These are phyloP conservation scores for Lithobates pipiens DNA, from an alignment of 2,797 vertebrate genomes.

Conservation along the genomic window DNA sequence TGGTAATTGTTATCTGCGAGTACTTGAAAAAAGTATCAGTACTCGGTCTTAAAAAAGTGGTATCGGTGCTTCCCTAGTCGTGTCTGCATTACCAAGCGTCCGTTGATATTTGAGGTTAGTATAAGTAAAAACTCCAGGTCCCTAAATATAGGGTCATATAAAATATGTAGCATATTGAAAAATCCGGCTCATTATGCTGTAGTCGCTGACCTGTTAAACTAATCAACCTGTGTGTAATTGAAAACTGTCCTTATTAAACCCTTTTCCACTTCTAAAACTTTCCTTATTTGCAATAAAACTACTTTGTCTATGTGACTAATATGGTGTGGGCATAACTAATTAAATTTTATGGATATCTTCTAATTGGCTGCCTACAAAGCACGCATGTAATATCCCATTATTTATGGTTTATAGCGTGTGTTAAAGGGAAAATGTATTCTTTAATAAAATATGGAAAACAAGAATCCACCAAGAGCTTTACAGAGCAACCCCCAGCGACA, in stretches of 20 bases:
- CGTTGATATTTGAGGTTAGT: too few species aligned
- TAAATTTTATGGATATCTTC: not conserved
- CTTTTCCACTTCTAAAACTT: slow-evolving; percentile 2
- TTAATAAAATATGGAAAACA: not conserved
- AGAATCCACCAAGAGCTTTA: too few species aligned
- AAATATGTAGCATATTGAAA: not conserved
- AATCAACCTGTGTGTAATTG: not conserved
- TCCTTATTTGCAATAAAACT: not conserved
- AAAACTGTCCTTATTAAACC: not conserved
- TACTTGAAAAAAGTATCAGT: too few species aligned
- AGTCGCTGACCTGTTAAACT: not conserved
- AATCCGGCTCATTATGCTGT: not conserved
- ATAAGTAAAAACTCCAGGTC: not conserved
- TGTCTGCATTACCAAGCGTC: too few species aligned
- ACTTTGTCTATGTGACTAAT: not conserved
- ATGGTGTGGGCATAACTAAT: not conserved
- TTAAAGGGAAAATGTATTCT: not conserved
- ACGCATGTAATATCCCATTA: not conserved
- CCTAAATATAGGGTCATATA: not conserved
- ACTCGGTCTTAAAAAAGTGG: too few species aligned
- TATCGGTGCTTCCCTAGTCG: too few species aligned
- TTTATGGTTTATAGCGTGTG: not conserved
- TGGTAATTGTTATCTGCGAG: too few species aligned
- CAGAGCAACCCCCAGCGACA: too few species aligned
- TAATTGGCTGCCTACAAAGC: not conserved